phyloP scores from a whole-genome alignment of 37 sponge, comb jelly and placozoan species.

The Chondrosia reniformis region DNA sequence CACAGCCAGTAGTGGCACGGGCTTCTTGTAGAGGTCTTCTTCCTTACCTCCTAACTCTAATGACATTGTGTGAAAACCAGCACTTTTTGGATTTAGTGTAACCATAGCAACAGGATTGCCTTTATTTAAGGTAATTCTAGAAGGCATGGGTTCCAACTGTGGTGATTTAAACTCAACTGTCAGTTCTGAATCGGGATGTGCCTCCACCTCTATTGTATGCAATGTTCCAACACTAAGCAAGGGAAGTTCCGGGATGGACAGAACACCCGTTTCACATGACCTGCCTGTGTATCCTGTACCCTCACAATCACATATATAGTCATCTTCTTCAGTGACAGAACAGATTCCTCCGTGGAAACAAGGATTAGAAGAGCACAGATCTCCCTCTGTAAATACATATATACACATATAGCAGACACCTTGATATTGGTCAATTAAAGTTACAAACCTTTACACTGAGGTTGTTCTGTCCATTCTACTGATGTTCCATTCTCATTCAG shows the following conservation, averaged over 20 bases:
- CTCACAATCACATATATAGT: not conserved
- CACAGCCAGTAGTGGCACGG: not conserved
- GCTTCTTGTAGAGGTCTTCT: not conserved
- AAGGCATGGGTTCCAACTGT: not conserved
- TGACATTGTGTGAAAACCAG: not conserved
- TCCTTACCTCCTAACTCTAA: not conserved
- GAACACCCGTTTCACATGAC: not conserved
- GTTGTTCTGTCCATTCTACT: not conserved
- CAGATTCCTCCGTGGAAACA: conserved; percentile 1
- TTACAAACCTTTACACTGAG: not conserved
- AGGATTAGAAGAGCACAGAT: not conserved
- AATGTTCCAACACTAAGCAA: not conserved
- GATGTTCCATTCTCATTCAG: not conserved
- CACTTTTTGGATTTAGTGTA: not conserved
- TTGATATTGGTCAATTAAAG: not conserved
- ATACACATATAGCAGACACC: not conserved
- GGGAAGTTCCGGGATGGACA: not conserved
- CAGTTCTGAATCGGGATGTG: conserved; percentile 2
- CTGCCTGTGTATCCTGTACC: not conserved
- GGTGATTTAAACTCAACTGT: not conserved
- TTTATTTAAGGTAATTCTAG: not conserved
- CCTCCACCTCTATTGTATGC: not conserved
- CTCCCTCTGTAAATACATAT: conserved; percentile 1
- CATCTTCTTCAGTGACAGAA: not conserved
- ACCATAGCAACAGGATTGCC: not conserved